These are phyloP conservation scores for Datnioides undecimradiatus DNA, from an alignment of 2,113 vertebrate species.

Conservation along the genomic window DNA sequence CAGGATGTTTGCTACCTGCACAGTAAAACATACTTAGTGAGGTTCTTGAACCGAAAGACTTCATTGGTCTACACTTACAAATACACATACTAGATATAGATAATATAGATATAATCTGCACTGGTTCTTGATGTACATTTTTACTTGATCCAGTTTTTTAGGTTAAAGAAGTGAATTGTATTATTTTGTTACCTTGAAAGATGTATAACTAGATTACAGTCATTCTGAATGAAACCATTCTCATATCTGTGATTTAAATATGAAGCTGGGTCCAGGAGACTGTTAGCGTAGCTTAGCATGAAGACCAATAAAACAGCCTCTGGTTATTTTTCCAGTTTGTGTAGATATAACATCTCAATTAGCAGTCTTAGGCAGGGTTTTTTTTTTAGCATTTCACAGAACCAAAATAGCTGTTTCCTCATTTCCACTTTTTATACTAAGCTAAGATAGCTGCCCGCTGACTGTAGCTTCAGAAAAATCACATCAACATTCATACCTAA, in stretches of 20 bases:
- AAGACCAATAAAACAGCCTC: neutral
- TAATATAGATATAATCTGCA: neutral
- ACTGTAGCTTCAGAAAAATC: neutral
- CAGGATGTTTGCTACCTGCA: constrained; percentile 49
- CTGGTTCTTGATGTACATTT: neutral
- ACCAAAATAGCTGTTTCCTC: neutral
- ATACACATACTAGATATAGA: neutral
- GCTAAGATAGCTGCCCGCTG: neutral
- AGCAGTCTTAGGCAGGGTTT: neutral
- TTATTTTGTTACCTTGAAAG: neutral
- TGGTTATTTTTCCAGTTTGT: neutral
- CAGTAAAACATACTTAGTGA: constrained; percentile 8
- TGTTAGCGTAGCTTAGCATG: neutral
- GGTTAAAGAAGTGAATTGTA: neutral
- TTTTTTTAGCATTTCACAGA: neutral
- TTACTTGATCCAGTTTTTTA: neutral
- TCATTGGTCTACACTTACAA: neutral
- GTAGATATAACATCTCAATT: neutral
- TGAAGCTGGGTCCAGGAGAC: too few relatives aligned
- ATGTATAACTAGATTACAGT: neutral
- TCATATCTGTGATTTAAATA: neutral
- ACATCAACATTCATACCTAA: neutral
- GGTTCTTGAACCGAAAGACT: constrained; percentile 3
- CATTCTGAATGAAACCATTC: neutral
- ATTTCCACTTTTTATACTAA: neutral